A percentile compares a stretch with the other conserved stretches of the same genome.
These are phyloP conservation scores for Sparus aurata DNA, from an alignment of 2,797 vertebrate genomes.

Conservation along the genomic window DNA sequence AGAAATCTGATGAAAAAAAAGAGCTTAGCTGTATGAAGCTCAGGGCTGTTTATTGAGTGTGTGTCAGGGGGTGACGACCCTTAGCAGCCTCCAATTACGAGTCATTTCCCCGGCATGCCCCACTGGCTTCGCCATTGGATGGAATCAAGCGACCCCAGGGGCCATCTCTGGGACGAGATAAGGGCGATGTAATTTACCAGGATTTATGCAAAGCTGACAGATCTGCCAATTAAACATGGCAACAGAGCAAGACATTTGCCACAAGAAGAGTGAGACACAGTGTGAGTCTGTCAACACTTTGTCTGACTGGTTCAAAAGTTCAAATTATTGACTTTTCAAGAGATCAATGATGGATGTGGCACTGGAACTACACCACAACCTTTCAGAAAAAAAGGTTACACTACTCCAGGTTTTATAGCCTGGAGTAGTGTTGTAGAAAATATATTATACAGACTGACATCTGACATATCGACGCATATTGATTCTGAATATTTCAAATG, in stretches of 20 bases:
- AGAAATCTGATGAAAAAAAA: conserved; percentile 26
- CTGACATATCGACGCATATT: too few species aligned
- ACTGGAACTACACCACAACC: too few species aligned
- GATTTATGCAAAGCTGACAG: conserved; percentile 83
- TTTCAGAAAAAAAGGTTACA: too few species aligned
- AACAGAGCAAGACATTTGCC: conserved; percentile 73
- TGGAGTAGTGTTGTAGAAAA: too few species aligned
- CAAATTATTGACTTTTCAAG: background rate
- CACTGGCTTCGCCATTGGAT: conserved; percentile 67
- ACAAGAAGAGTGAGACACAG: conserved; percentile 43
- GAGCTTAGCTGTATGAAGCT: conserved; percentile 52
- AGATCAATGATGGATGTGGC: background rate
- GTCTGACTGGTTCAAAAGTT: conserved; percentile 11
- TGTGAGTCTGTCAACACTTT: conserved; percentile 7
- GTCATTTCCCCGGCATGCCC: conserved; percentile 76
- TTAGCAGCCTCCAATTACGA: conserved; percentile 80
- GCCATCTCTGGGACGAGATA: conserved; percentile 74
- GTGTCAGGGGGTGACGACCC: conserved; percentile 74
- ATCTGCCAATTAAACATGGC: conserved; percentile 80
- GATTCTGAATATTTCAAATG: too few species aligned
- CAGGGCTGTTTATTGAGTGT: conserved; percentile 77
- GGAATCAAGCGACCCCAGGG: conserved; percentile 69
- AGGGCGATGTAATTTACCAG: conserved; percentile 75
- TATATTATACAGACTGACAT: too few species aligned
- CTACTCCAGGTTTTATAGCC: too few species aligned